Evolutionary conservation across 2,113 vertebrate species (phyloP).

Genomic region (Erythrocercus mccallii): DNA sequence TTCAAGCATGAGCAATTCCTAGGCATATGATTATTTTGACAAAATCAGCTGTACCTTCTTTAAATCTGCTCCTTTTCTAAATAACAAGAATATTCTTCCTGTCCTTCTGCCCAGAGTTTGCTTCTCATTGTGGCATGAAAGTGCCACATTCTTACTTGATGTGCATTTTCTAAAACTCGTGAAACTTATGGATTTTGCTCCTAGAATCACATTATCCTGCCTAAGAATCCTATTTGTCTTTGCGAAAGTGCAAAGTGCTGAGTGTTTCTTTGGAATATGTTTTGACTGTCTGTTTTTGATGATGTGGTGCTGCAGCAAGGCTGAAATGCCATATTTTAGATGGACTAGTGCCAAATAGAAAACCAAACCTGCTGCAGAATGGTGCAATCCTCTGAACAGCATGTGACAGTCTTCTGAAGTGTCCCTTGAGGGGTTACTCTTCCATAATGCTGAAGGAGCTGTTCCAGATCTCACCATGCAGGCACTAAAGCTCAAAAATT

Average conservation of each 20-base stretch:
- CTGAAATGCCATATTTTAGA: not conserved
- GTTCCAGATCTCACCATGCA: not conserved
- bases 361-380: not conserved
- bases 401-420: not conserved
- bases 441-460: not conserved
- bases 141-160: not conserved
- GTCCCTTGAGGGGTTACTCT: not conserved
- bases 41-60: not conserved
- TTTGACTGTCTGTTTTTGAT: not conserved
- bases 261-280: not conserved
- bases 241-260: not conserved
- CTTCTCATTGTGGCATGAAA: not conserved
- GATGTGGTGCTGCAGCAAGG: not conserved
- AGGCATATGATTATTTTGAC: not conserved
- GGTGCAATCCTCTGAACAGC: not conserved
- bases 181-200: not conserved
- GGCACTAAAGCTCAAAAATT: not conserved
- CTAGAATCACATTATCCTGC: not conserved
- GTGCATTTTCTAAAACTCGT: not conserved
- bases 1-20: not conserved
- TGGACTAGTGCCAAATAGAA: not conserved
- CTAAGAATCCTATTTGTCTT: not conserved
- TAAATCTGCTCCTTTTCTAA: not conserved
- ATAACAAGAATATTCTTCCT: not conserved
- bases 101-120: not conserved